These are phyloP conservation scores for Bombus waltoni DNA, from an alignment of 1,140 invertebrate species.

Conservation along the genomic window DNA sequence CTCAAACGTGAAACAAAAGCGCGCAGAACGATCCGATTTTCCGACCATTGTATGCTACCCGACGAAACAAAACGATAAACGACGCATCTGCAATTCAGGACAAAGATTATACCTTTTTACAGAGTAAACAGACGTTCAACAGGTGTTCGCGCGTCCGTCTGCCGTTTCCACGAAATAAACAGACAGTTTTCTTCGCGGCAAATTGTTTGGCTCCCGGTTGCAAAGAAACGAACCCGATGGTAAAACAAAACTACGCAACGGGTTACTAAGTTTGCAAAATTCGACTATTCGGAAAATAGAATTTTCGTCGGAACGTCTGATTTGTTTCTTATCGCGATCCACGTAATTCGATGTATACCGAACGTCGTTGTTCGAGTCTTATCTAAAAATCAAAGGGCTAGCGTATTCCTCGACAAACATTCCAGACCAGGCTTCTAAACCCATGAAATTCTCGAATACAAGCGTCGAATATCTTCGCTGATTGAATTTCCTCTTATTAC, in stretches of 20 bases:
- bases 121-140: slow-evolving; percentile 44
- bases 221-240: not conserved
- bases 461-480: not conserved
- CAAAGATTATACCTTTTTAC: slow-evolving; percentile 56
- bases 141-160: slow-evolving; percentile 29
- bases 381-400: not conserved
- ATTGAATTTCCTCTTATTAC: not conserved
- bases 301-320: too few relatives aligned
- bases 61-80: slow-evolving; percentile 16
- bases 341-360: too few relatives aligned
- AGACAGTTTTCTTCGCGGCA: slow-evolving; percentile 12
- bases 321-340: too few relatives aligned
- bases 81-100: slow-evolving; percentile 22
- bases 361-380: too few relatives aligned
- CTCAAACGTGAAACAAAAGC: not conserved
- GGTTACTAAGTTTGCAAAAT: too few relatives aligned
- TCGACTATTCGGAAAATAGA: too few relatives aligned
- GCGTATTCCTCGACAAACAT: not conserved
- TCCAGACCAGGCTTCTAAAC: not conserved
- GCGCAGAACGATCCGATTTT: too few relatives aligned
- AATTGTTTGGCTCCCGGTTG: not conserved
- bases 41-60: not conserved
- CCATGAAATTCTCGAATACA: not conserved
- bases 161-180: slow-evolving; percentile 22
- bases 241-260: not conserved